Conservation (phyloP, 2,113 vertebrate genomes). For the Otocyon megalotis region DNA sequence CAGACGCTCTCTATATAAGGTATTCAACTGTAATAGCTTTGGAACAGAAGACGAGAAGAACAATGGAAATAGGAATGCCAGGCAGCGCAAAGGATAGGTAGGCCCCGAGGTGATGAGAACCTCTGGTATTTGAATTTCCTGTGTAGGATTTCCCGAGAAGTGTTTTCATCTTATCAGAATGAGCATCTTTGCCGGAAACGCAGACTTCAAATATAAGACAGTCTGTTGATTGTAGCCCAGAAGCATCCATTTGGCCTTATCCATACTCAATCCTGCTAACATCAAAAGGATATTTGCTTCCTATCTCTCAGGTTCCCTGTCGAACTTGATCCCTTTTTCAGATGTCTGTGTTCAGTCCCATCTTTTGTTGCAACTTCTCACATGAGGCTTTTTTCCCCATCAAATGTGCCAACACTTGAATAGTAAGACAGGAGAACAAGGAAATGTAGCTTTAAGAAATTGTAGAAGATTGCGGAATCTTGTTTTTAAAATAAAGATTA, state of each 20-base stretch:
- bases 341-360: not conserved
- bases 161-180: conserved; percentile 11
- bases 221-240: not conserved
- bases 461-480: not conserved
- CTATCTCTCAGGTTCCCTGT: not conserved
- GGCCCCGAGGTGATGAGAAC: not conserved
- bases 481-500: conserved; percentile 54
- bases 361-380: conserved; percentile 23
- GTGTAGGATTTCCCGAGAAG: not conserved
- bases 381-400: not conserved
- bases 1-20: conserved; percentile 52
- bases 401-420: not conserved
- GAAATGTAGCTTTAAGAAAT: conserved; percentile 9
- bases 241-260: not conserved
- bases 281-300: not conserved
- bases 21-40: conserved; percentile 60
- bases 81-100: not conserved
- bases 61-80: not conserved
- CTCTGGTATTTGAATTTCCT: not conserved
- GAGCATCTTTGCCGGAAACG: not conserved
- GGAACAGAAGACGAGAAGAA: conserved; percentile 60
- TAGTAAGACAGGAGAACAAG: not conserved
- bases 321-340: not conserved
- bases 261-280: not conserved
- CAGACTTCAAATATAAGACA: conserved; percentile 3